Conservation (phyloP, 2,113 vertebrate genomes). For the Brienomyrus longianalis region DNA sequence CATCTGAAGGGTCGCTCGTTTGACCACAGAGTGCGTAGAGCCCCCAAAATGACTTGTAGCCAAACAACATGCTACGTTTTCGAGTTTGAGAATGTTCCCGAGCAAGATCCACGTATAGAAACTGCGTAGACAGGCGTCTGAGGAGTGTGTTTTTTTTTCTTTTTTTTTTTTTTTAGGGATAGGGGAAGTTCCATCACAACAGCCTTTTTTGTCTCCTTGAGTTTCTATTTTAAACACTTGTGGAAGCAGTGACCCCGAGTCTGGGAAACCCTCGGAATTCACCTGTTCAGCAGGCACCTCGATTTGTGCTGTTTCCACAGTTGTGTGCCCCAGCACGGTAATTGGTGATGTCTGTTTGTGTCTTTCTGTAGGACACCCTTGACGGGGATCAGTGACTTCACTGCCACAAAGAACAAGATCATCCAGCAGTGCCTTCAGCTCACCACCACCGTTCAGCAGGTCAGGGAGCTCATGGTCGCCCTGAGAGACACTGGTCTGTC, state of each 20-base stretch:
- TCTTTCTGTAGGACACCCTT: constrained; percentile 74
- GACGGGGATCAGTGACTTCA: constrained; percentile 92
- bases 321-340: background rate
- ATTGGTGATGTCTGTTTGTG: background rate
- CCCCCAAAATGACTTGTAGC: background rate
- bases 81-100: background rate
- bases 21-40: background rate
- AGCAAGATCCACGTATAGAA: background rate
- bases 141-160: background rate
- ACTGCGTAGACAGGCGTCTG: background rate
- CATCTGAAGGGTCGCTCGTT: background rate
- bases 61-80: background rate
- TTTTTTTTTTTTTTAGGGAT: background rate
- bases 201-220: background rate
- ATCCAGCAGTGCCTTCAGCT: constrained; percentile 95
- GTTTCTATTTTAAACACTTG: background rate
- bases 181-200: background rate
- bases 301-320: background rate
- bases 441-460: constrained; percentile 96
- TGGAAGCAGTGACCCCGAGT: background rate
- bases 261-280: background rate
- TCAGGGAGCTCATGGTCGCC: constrained; percentile 49
- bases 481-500: background rate
- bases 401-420: constrained; percentile 92
- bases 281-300: background rate